Evolutionary conservation across 2,797 vertebrate species (phyloP), one percentile per base, ranked within the genome.

Genomic region (Danionella dracula): DNA sequence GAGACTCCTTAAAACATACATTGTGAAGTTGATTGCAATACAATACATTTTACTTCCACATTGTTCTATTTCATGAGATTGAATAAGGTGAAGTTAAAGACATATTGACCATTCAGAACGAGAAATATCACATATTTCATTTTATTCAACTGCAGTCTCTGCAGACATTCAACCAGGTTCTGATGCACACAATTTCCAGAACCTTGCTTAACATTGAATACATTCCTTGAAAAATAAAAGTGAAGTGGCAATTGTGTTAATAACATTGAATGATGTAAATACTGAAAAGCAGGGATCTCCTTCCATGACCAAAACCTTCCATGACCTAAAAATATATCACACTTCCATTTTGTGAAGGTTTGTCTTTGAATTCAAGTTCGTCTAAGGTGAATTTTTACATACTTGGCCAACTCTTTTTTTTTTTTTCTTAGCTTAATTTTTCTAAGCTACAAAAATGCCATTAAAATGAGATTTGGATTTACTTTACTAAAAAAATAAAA

Each of bases 281-380:
- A 40, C 8, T 4, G 60, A 23, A 34, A 66, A 12, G 20, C 44
- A 41, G 2, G 55, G 32, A 5, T 58, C 45, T 15, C 29, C 49
- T 9, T 21, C 19, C 32, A 60, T 23, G 46, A 38, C 20, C 10
- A n/a, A 11, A 46, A 44, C 7, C 45, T n/a, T 5, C 46, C 37
- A 13, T 61, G 61, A 8, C 61, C 60, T 15, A 19, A 56, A 2
- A 45, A 32, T 32, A 68, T 10, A 15, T 68, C 55, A 23, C 55
- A 57, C 17, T 67, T 71, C 68, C 72, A 74, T 31, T 68, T 20
- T 50, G 62, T 10, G 45, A 64, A 17, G 60, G 71, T 7, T 55
- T 6, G 4, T 73, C 42, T 19, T 54, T 40, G 31, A 63, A 45
- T 9, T 23, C 42, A 19, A 70, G 44, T 2, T 6, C n/a, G 17